Percentiles rank a stretch among this genome's conserved stretches.
Evolutionary conservation across 2,113 vertebrate genomes (phyloP).

Genomic region (Aspiorhynchus laticeps): DNA sequence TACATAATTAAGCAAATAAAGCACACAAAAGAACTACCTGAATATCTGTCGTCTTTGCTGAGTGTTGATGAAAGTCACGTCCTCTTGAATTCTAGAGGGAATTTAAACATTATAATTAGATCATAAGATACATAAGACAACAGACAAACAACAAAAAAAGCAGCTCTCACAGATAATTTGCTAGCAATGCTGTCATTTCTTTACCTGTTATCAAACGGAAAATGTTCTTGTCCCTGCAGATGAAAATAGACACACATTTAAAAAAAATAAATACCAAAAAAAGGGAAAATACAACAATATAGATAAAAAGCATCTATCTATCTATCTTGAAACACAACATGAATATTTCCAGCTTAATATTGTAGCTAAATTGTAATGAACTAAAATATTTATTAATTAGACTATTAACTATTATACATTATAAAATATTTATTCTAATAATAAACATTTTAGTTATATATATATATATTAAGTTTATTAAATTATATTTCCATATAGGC

Average conservation of each 20-base stretch:
- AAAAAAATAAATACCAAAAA: background rate
- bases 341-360: no score
- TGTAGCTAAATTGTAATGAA: no score
- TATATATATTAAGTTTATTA: no score
- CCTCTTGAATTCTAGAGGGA: slow-evolving; percentile 89
- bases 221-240: slow-evolving; percentile 90
- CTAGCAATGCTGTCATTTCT: slow-evolving; percentile 54
- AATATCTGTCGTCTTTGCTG: slow-evolving; percentile 97
- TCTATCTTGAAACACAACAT: no score
- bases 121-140: background rate
- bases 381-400: no score
- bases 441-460: no score
- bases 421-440: no score
- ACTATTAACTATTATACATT: no score
- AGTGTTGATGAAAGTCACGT: slow-evolving; percentile 86
- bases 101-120: slow-evolving; percentile 23
- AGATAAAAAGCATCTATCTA: background rate
- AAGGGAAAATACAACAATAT: background rate
- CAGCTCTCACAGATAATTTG: background rate
- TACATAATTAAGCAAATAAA: background rate
- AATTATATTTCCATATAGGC: no score
- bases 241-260: slow-evolving; percentile 33
- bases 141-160: background rate
- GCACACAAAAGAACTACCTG: slow-evolving; percentile 75
- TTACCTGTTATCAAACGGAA: slow-evolving; percentile 90